Evolutionary conservation across 2,797 vertebrate genomes (phyloP).

Genomic region (Microcaecilia unicolor): DNA sequence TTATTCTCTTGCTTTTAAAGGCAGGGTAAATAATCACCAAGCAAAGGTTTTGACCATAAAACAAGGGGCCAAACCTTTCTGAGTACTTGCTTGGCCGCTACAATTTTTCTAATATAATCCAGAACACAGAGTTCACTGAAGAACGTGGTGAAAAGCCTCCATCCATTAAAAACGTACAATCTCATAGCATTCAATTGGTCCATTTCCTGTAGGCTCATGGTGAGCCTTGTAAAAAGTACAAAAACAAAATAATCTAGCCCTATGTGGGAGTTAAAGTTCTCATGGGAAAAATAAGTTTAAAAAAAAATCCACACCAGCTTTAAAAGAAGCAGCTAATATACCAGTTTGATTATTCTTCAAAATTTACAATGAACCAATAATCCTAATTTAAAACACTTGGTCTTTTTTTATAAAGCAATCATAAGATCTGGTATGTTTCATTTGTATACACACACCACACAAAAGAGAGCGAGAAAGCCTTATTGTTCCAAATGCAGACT

Average conservation of each 20-base stretch:
- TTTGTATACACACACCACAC: slow-evolving; percentile 55
- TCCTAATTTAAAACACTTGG: slow-evolving; percentile 72
- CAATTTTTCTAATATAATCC: slow-evolving; percentile 71
- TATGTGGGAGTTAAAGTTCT: slow-evolving; percentile 62
- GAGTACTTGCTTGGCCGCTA: slow-evolving; percentile 72
- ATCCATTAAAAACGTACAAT: slow-evolving; percentile 53
- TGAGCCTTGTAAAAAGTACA: slow-evolving; percentile 32
- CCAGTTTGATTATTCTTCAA: slow-evolving; percentile 70
- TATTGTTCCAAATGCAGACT: slow-evolving; percentile 38
- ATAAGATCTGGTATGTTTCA: no score
- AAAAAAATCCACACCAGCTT: slow-evolving; percentile 65
- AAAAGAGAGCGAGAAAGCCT: slow-evolving; percentile 54
- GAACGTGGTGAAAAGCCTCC: slow-evolving; percentile 62
- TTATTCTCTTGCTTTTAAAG: slow-evolving; percentile 48
- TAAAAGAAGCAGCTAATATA: slow-evolving; percentile 69
- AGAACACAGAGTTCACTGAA: slow-evolving; percentile 61
- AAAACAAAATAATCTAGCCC: slow-evolving; percentile 21
- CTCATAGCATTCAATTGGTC: slow-evolving; percentile 61
- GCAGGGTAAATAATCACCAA: slow-evolving; percentile 60
- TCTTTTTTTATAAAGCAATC: slow-evolving; percentile 62
- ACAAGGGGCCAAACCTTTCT: slow-evolving; percentile 62
- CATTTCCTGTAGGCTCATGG: slow-evolving; percentile 56
- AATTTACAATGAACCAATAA: slow-evolving; percentile 69
- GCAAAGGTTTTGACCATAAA: slow-evolving; percentile 58
- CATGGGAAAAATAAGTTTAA: slow-evolving; percentile 69